Base-by-base conservation (phyloP, 2,113 vertebrate species). In the Dinomys branickii region DNA sequence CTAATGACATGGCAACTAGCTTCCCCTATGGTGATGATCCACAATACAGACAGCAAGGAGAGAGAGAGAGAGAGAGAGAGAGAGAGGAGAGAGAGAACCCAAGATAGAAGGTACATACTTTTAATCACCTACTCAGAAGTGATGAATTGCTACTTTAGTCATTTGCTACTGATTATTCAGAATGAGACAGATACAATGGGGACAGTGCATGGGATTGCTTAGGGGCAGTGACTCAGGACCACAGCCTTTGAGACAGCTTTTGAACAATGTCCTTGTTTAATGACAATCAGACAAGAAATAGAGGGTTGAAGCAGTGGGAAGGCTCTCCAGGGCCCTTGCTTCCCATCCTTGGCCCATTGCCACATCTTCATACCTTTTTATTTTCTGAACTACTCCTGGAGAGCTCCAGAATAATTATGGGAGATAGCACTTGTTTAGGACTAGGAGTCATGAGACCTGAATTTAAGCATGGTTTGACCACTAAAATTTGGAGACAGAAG, bases 401-500 rank as follows among this genome's bases (percentile, higher is more conserved):
- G 58, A 92, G 84, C 16, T 59, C 12, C 16, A 59, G 71, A 77
- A 58, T 52, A 77, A 59, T 63, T 38, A 24, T 12, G 52, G 14
- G 17, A 38, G 58, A 85, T 12, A 94, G n/a, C 14, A 58, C 50
- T 88, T 95, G 28, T 33, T 47, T 85, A 63, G 28, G 44, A 33
- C 82, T 2, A 82, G 30, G 44, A 71, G 52, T 87, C 28, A 22
- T 47, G n/a, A 20, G 44, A 38, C 69, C 73, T 58, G 59, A 17
- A 14, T 69, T 82, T 93, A 82, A 50, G 35, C 87, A 47, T 81
- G 20, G 19, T 80, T 81, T 91, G 83, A 67, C 26, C 52, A 38
- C 77, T 69, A 41, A 69, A 41, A 82, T 56, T 65, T 93, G 41
- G 67, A 93, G 63, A 56, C 28, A 75, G 71, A 84, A 91, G 28